Evolutionary conservation across 2,797 vertebrate genomes (phyloP).

Genomic region (Melanotaenia pygmaea): DNA sequence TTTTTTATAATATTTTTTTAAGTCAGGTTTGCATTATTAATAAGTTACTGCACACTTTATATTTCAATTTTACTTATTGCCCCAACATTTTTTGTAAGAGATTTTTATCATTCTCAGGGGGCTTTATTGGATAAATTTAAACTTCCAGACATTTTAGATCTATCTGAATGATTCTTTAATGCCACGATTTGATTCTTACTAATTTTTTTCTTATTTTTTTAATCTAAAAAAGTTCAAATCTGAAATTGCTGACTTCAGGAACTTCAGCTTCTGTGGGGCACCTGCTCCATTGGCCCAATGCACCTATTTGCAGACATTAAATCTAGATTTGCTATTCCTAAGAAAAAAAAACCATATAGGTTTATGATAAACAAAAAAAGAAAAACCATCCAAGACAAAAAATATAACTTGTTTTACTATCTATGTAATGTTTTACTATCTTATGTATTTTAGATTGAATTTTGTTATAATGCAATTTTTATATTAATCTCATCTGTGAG

Average conservation of each 20-base stretch:
- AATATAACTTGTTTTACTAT: background rate
- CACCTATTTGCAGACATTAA: background rate
- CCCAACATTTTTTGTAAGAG: background rate
- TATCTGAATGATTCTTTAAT: background rate
- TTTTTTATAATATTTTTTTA: background rate
- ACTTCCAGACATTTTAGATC: background rate
- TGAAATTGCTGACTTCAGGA: background rate
- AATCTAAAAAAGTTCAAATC: background rate
- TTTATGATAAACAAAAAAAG: background rate
- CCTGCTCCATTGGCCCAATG: background rate
- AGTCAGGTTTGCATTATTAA: background rate
- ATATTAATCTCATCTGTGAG: background rate
- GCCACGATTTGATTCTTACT: background rate
- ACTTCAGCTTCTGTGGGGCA: background rate
- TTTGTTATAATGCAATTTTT: background rate
- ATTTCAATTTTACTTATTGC: background rate
- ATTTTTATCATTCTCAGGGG: background rate
- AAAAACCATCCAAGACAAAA: background rate
- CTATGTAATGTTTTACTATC: background rate
- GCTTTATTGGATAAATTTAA: background rate
- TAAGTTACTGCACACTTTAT: background rate
- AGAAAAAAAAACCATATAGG: background rate
- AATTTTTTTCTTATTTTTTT: background rate
- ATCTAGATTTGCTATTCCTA: too few species aligned
- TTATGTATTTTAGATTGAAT: background rate